Evolutionary conservation across 2,888 invertebrate genomes (phyloP), one percentile per base, ranked within the genome.

Genomic region (Timandra comae): DNA sequence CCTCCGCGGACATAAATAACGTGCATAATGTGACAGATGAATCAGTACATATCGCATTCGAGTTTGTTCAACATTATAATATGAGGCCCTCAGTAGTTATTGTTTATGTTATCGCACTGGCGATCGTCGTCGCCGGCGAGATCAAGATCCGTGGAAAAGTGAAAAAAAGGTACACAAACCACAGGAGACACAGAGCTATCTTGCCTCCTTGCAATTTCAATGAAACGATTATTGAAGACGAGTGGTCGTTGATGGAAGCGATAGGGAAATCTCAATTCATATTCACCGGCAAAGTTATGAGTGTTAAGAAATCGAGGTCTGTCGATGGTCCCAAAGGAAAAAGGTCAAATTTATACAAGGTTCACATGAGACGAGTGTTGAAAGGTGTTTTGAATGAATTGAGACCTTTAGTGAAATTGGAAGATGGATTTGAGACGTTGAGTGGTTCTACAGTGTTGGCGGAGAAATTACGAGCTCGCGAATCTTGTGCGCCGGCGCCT

Each of bases 271-370:
- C 86, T 3, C 80, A 81, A 61, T 86, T 73, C 55, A 86, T 86
- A 61, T 86, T 86, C 66, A 86, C 86, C 12, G 86, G 73, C 20
- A 86, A 86, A 75, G 86, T 86, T 54, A 55, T 86, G 52, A 80
- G 65, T 48, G 75, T 84, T 41, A 81, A 72, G 47, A 82, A 80
- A 52, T 68, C 74, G 47, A 73, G 69, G 45, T 63, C 74, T 13
- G 58, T 62, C 5, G 68, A 69, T 29, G 67, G 59, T 29, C 42
- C 46, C 22, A 52, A 54, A 20, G 63, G 58, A 24, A 78, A 69
- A 47, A 69, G 74, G 45, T 79, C 80, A 19, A 82, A 84, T 64
- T 61, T 86, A 44, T 86, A 84, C 43, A 71, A 69, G 46, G 76
- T 86, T 56, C 74, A 79, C 55, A 63, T 86, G 56, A 69, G 86